Evolutionary conservation across 2,888 invertebrate species (phyloP), one percentile per base, ranked within the genome.

Genomic region (Idaea straminata): DNA sequence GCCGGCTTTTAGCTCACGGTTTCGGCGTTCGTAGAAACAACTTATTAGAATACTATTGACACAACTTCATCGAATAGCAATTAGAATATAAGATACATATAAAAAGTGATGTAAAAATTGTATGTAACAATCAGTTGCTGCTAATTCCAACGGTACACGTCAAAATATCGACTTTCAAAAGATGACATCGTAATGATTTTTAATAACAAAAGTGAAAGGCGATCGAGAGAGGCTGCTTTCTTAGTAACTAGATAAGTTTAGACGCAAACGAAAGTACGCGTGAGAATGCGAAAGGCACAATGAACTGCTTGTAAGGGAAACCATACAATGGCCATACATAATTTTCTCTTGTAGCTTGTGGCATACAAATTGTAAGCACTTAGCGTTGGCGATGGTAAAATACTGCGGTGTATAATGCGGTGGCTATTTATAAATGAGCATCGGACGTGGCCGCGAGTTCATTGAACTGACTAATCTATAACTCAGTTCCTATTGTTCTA

Each of bases 191-290:
- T 84, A 84, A 87, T 86, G 83, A 85, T 84, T 86, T 86, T 88
- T 86, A 85, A 86, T 86, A 87, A 83, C 83, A 76, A 89, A 89
- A 92, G 92, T 91, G 91, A 92, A 91, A 91, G 91, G 88, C 77
- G 81, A 82, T 85, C 83, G 70, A 69, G 74, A 74, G 72, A 74
- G 80, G 85, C 88, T 81, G 85, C 89, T 88, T 89, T 89, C 88
- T 79, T 84, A 76, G 89, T 86, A 87, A 89, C 89, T 85, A 88
- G 89, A 89, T 87, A 86, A 86, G 84, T 82, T 81, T 79, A 81
- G 77, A 70, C 74, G 79, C 76, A 80, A 83, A 89, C 80, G 91
- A 91, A 91, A 91, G 91, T 85, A 77, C 77, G 69, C 85, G 87
- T 91, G 91, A 83, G 89, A 89, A 86, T 74, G 80, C 73, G 72